A percentile compares a stretch with the other conserved stretches of the same genome.
Evolutionary conservation across 2,797 vertebrate species (phyloP).

Genomic region (Epinephelus coioides): DNA sequence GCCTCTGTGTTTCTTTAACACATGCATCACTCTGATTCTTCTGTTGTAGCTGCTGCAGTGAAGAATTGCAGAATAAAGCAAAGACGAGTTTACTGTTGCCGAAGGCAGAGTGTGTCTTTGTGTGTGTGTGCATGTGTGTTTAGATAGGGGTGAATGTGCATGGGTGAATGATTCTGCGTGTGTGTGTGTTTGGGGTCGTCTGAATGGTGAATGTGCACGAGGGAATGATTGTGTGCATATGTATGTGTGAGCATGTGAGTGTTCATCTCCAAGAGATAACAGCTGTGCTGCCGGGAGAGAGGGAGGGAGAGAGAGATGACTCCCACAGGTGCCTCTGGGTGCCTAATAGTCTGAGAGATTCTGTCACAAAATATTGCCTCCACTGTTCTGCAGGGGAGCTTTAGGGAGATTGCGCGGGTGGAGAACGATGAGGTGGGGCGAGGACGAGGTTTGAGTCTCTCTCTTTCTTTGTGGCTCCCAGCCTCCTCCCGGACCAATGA

Average conservation of each 20-base stretch:
- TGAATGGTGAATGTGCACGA: constrained; percentile 22
- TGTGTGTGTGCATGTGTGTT: constrained; percentile 16
- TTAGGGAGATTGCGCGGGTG: constrained; percentile 65
- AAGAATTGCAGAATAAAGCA: constrained; percentile 72
- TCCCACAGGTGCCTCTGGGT: constrained; percentile 68
- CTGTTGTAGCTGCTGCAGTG: constrained; percentile 67
- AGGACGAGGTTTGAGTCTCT: constrained; percentile 42
- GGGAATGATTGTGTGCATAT: constrained; percentile 34
- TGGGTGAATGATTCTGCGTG: neutral
- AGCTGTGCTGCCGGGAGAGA: constrained; percentile 68
- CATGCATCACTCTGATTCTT: constrained; percentile 61
- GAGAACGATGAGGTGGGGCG: constrained; percentile 51
- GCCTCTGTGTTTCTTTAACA: constrained; percentile 55
- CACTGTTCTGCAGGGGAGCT: constrained; percentile 71
- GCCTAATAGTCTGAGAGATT: constrained; percentile 82
- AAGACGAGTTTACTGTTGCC: constrained; percentile 70
- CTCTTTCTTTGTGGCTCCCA: constrained; percentile 42
- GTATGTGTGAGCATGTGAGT: constrained; percentile 31
- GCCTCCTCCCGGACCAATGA: constrained; percentile 52
- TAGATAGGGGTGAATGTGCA: constrained; percentile 9
- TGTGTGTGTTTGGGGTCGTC: neutral
- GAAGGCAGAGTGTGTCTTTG: neutral
- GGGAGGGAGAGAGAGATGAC: constrained; percentile 39
- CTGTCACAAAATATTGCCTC: constrained; percentile 79
- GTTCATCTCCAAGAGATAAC: constrained; percentile 70